Percentiles rank a stretch among this genome's conserved stretches.
Conservation (phyloP, 2,113 vertebrate species). For the Lanius collurio region DNA sequence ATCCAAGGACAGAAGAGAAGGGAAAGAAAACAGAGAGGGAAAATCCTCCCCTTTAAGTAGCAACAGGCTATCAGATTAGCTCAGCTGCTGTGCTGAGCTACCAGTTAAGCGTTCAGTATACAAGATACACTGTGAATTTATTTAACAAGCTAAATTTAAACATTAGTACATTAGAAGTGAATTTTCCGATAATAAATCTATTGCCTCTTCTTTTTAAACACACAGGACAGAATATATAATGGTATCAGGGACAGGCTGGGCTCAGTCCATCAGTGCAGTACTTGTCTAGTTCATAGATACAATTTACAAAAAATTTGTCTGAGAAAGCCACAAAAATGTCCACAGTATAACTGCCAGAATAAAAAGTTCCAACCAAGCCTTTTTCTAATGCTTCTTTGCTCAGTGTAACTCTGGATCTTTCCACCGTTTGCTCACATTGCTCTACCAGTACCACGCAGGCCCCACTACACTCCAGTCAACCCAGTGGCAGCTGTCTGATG, state of each 20-base stretch:
- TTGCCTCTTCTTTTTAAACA: not conserved
- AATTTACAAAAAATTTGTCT: not conserved
- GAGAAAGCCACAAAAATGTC: not conserved
- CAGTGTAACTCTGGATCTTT: not conserved
- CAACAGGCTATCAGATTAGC: not conserved
- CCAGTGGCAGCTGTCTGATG: not conserved
- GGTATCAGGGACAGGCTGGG: not conserved
- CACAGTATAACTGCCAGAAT: not conserved
- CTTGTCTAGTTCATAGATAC: not conserved
- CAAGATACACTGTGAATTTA: not conserved
- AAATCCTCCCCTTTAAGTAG: not conserved
- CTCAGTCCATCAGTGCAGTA: not conserved
- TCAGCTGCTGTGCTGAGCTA: not conserved
- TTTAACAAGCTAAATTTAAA: not conserved
- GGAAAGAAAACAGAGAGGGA: not conserved
- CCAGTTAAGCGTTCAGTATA: not conserved
- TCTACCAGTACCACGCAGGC: not conserved
- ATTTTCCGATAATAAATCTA: not conserved
- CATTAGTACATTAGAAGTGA: not conserved
- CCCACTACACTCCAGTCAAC: not conserved
- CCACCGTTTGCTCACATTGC: accelerated
- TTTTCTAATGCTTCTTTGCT: not conserved
- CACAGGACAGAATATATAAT: not conserved
- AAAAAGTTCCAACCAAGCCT: not conserved
- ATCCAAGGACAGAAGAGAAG: not conserved